Percentiles rank a stretch among this genome's conserved stretches.
These are phyloP conservation scores for Apoda limacodes DNA, from an alignment of 2,888 invertebrate species.

Conservation along the genomic window DNA sequence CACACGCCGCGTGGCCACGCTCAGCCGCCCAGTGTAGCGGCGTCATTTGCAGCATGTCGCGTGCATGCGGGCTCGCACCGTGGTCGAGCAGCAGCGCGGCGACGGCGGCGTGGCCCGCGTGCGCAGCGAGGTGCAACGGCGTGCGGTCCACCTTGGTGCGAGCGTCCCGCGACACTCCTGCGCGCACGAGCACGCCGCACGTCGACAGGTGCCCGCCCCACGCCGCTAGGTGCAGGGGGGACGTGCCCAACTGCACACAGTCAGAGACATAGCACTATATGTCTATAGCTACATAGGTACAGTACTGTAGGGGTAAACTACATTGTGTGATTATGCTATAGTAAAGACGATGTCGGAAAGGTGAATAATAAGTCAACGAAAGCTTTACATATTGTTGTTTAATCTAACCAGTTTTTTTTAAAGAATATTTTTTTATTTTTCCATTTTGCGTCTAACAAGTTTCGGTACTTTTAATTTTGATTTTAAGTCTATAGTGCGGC, in stretches of 20 bases:
- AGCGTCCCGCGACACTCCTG: slow-evolving; percentile 89
- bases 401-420: too few species aligned
- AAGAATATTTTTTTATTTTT: too few species aligned
- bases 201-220: slow-evolving; percentile 83
- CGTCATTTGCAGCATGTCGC: slow-evolving; percentile 73
- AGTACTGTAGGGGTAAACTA: too few species aligned
- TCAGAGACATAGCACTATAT: background rate
- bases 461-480: too few species aligned
- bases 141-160: slow-evolving; percentile 94
- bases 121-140: slow-evolving; percentile 89
- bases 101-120: slow-evolving; percentile 83
- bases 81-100: slow-evolving; percentile 75
- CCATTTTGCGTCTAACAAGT: too few species aligned
- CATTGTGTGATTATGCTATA: too few species aligned
- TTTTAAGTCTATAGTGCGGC: too few species aligned
- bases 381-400: too few species aligned
- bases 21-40: slow-evolving; percentile 96
- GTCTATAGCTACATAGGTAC: too few species aligned
- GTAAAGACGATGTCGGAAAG: too few species aligned
- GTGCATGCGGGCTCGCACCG: slow-evolving; percentile 36
- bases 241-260: slow-evolving; percentile 80
- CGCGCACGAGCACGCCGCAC: slow-evolving; percentile 83
- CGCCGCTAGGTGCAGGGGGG: slow-evolving; percentile 86
- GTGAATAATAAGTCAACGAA: too few species aligned
- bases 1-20: slow-evolving; percentile 74